Evolutionary conservation across 2,797 vertebrate genomes (phyloP).

Genomic region (Neopelma chrysocephalum): DNA sequence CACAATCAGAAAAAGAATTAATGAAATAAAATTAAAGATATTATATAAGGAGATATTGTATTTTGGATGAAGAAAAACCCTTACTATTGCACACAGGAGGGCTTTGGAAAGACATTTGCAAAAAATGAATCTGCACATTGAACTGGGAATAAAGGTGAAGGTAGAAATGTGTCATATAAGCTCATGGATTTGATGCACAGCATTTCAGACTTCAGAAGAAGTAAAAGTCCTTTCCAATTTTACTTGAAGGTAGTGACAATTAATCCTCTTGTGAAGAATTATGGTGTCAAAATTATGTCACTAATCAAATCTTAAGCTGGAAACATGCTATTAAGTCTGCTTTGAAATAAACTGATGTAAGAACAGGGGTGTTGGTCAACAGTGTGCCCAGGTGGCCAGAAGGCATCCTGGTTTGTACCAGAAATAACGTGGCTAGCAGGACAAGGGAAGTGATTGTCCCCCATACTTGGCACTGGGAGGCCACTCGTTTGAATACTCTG

Average conservation of each 20-base stretch:
- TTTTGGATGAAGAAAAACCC: not conserved
- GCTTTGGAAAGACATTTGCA: not conserved
- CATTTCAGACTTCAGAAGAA: not conserved
- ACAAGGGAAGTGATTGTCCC: too few relatives aligned
- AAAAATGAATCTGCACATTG: not conserved
- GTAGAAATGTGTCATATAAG: not conserved
- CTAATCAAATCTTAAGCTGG: not conserved
- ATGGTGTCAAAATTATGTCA: not conserved
- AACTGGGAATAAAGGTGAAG: not conserved
- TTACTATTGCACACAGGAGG: not conserved
- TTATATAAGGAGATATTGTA: not conserved
- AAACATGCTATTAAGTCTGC: not conserved
- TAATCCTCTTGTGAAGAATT: not conserved
- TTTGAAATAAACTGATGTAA: not conserved
- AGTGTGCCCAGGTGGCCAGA: not conserved
- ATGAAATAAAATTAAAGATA: not conserved
- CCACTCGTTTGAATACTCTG: too few relatives aligned
- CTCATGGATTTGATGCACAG: not conserved
- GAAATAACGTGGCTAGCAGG: too few relatives aligned
- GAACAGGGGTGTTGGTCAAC: accelerated
- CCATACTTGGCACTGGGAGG: accelerated
- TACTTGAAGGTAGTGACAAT: not conserved
- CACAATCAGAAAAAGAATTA: not conserved
- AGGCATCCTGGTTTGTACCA: not conserved
- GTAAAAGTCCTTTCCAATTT: not conserved